These are phyloP conservation scores for Limosa lapponica DNA, from an alignment of 2,797 vertebrate genomes.

Conservation along the genomic window DNA sequence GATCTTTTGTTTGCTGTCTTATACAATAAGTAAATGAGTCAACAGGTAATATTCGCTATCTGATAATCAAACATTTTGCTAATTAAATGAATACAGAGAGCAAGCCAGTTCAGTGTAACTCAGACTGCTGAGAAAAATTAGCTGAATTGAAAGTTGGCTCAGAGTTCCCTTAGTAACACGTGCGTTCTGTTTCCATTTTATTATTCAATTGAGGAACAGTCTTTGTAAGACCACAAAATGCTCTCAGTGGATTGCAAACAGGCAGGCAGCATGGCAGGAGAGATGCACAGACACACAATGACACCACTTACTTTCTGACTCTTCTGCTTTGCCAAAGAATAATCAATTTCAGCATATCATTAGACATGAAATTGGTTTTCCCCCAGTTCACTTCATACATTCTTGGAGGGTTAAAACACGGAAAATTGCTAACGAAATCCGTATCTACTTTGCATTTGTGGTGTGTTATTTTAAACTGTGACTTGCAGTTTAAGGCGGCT, in stretches of 20 bases:
- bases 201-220: neutral
- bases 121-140: neutral
- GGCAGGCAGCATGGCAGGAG: slow-evolving; percentile 28
- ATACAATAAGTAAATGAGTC: slow-evolving; percentile 51
- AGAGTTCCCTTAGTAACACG: slow-evolving; percentile 74
- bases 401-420: slow-evolving; percentile 9
- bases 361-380: slow-evolving; percentile 51
- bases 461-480: neutral
- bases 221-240: slow-evolving; percentile 45
- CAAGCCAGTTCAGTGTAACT: slow-evolving; percentile 9
- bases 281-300: neutral
- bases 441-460: neutral
- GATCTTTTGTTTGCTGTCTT: slow-evolving; percentile 44
- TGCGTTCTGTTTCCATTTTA: slow-evolving; percentile 10
- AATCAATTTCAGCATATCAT: slow-evolving; percentile 38
- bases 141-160: slow-evolving; percentile 3
- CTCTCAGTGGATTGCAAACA: slow-evolving; percentile 45
- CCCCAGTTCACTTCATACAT: slow-evolving; percentile 12
- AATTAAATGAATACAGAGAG: slow-evolving; percentile 36
- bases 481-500: neutral
- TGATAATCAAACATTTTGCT: slow-evolving; percentile 52
- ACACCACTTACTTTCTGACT: slow-evolving; percentile 14
- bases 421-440: slow-evolving; percentile 34
- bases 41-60: slow-evolving; percentile 44
- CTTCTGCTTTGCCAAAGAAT: slow-evolving; percentile 31